Conservation (phyloP, 2,113 vertebrate species). For the Herpetotheres cachinnans region DNA sequence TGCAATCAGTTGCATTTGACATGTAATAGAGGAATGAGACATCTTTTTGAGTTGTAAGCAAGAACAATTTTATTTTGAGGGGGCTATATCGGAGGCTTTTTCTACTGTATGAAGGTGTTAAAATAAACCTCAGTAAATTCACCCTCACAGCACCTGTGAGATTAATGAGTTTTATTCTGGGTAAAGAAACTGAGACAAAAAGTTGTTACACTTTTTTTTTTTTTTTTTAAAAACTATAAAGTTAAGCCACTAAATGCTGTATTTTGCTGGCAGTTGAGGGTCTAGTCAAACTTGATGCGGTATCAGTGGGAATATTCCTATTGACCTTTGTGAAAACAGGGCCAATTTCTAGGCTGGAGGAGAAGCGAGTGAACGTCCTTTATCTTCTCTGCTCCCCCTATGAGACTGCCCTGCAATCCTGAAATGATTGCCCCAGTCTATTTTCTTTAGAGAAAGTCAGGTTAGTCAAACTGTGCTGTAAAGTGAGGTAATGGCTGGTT, state of each 20-base stretch:
- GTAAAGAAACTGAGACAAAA: neutral
- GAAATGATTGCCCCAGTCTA: neutral
- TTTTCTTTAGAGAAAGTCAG: neutral
- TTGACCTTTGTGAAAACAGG: neutral
- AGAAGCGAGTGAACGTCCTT: neutral
- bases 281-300: neutral
- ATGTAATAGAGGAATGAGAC: neutral
- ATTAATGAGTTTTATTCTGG: neutral
- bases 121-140: neutral
- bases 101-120: neutral
- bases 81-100: neutral
- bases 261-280: neutral
- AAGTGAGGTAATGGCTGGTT: neutral
- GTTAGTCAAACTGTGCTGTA: neutral
- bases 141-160: neutral
- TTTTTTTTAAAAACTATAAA: neutral
- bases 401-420: neutral
- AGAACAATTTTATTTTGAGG: neutral
- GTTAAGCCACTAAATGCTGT: neutral
- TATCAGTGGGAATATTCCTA: neutral
- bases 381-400: neutral
- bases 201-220: neutral
- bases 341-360: neutral
- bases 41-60: neutral
- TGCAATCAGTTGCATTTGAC: neutral